A percentile compares a stretch with the other conserved stretches of the same genome.
Conservation (phyloP, 2,113 vertebrate species). For the Copsychus sechellarum region DNA sequence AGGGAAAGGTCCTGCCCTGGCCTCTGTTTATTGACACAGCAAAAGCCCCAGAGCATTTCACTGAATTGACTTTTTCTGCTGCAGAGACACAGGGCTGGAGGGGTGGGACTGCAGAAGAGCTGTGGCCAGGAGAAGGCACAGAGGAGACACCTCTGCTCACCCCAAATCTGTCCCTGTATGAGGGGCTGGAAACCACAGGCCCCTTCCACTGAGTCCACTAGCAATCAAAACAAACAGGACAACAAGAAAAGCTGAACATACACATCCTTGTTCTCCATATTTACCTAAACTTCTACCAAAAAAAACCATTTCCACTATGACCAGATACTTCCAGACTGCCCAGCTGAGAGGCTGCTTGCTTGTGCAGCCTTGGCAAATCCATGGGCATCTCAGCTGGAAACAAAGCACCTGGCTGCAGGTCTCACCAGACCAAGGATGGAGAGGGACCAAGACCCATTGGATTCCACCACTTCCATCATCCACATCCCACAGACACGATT, state of each 20-base stretch:
- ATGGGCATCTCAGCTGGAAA: neutral
- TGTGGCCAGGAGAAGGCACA: neutral
- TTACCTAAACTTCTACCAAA: neutral
- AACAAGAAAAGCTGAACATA: neutral
- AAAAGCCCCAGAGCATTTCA: neutral
- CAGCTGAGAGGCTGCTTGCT: neutral
- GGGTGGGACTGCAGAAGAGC: rapidly evolving
- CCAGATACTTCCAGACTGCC: neutral
- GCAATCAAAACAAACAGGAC: neutral
- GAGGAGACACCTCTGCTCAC: rapidly evolving
- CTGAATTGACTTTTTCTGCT: neutral
- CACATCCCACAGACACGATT: neutral
- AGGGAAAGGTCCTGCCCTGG: neutral
- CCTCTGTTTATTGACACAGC: neutral
- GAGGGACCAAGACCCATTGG: neutral
- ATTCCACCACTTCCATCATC: neutral
- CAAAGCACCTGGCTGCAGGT: neutral
- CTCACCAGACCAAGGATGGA: neutral
- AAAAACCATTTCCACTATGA: neutral
- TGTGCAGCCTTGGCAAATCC: neutral
- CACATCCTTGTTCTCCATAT: neutral
- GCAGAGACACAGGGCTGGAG: rapidly evolving
- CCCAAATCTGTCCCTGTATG: neutral
- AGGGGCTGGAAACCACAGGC: neutral
- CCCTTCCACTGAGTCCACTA: neutral